Evolutionary conservation across 23 tunicate species (phyloP), one percentile per base, ranked within the genome.

Genomic region (Oikopleura dioica): DNA sequence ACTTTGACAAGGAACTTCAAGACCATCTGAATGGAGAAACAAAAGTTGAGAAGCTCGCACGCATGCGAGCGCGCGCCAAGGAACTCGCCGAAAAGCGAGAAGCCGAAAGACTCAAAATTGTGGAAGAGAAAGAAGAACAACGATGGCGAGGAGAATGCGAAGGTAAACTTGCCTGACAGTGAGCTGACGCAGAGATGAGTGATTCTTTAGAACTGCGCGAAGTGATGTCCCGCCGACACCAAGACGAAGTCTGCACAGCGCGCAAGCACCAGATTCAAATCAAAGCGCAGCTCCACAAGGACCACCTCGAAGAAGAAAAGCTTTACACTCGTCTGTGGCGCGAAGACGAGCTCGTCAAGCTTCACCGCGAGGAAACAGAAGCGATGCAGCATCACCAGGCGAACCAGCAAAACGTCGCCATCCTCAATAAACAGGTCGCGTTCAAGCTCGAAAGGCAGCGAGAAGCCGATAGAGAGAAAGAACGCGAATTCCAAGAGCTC

Each of bases 301-400:
- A 75, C 76, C 78, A 76, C 1, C 87, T 82, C 37, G 92, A 85
- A 36, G 97, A 91, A 50, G 97, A 91, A 36, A 37, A 59, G 68
- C 82, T 91, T 86, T 91, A 85, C 76, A 92, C 97, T 36, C 59
- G 78, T 1, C 69, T 91, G 76, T 91, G 97, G 97, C 87, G 85
- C 79, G 80, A 86, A 69, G 97, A 91, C 69, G 80, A 91, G 75
- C 87, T 91, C 9, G 80, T 88, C 28, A 91, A 91, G 68, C 92
- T 92, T 30, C 87, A 92, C 16, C 75, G 97, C 50, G 97, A 91
- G 51, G 97, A 91, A 50, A 68, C 30, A 35, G 95, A 88, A 69
- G 81, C 88, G 24, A 84, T 82, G 35, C 77, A 82, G 77, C 86
- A 84, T 9, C 9, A 9, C 55, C 55, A 9, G 55, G 16, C 16